phyloP scores from a whole-genome alignment of 2,888 invertebrate species.

The Sepiola atlantica region DNA sequence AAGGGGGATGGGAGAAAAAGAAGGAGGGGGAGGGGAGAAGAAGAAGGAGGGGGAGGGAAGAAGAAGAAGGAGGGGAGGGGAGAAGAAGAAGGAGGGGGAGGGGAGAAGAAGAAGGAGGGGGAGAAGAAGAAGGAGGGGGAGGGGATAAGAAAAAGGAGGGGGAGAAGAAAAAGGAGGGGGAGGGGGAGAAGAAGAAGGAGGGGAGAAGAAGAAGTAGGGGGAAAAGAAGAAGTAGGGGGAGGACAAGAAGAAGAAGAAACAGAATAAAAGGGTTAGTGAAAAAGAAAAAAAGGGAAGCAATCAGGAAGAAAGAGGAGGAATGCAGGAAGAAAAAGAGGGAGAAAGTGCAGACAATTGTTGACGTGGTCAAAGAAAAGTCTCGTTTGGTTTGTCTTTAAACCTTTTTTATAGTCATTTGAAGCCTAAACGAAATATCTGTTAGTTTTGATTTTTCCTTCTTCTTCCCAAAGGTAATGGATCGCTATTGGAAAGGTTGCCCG shows the following conservation, averaged over 20 bases:
- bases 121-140: background rate
- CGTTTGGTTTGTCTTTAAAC: too few species aligned
- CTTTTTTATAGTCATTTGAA: too few species aligned
- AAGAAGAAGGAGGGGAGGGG: conserved; percentile 41
- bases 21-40: background rate
- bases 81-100: background rate
- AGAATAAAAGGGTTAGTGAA: background rate
- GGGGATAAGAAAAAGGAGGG: background rate
- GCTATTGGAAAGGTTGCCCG: too few species aligned
- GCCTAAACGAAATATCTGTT: too few species aligned
- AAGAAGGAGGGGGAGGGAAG: conserved; percentile 32
- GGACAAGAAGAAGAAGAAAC: conserved; percentile 36
- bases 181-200: conserved; percentile 55
- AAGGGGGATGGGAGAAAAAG: background rate
- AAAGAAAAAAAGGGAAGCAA: conserved; percentile 36
- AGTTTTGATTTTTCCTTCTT: too few species aligned
- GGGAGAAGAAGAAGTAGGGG: conserved; percentile 68
- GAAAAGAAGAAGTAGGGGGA: conserved; percentile 48
- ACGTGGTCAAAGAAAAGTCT: too few species aligned
- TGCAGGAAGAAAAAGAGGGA: background rate
- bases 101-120: background rate
- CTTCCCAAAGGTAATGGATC: too few species aligned
- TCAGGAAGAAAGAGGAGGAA: conserved; percentile 24
- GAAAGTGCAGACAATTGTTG: background rate
- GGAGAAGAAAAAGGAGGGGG: conserved; percentile 55